Percentiles rank a stretch among this genome's conserved stretches.
These are phyloP conservation scores for Chunga burmeisteri DNA, from an alignment of 2,113 vertebrate species.

Conservation along the genomic window DNA sequence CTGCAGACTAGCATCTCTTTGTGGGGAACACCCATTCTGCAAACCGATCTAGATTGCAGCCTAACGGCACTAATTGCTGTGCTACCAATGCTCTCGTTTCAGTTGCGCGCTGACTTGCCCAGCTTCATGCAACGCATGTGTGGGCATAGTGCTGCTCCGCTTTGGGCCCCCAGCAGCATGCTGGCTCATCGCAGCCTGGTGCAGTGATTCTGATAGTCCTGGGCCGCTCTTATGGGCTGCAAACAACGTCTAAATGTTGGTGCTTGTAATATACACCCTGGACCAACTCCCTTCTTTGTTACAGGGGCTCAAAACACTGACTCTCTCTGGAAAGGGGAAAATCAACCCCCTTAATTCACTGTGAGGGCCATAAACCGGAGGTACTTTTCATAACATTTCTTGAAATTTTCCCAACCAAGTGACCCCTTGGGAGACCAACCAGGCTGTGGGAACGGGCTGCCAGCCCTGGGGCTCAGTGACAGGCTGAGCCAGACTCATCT, in stretches of 20 bases:
- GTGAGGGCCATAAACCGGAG: not conserved
- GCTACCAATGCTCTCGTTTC: accelerated
- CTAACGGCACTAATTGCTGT: accelerated
- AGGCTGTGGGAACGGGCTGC: not conserved
- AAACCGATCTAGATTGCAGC: not conserved
- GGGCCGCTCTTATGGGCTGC: accelerated
- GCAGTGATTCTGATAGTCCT: not conserved
- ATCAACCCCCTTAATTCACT: not conserved
- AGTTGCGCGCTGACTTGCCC: accelerated
- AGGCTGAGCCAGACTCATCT: not conserved
- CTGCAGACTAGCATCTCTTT: not conserved
- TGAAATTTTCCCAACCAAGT: not conserved
- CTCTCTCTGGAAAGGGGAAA: not conserved
- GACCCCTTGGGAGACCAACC: not conserved
- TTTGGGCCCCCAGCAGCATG: accelerated
- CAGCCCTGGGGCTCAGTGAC: not conserved
- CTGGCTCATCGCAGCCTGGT: not conserved
- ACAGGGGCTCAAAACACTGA: not conserved
- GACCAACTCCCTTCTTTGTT: not conserved
- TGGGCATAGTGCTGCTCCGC: not conserved
- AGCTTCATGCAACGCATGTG: accelerated
- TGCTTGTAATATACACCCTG: not conserved
- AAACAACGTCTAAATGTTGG: not conserved
- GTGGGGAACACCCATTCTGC: not conserved
- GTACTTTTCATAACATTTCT: not conserved